Evolutionary conservation across 2,113 vertebrate genomes (phyloP), one percentile per base, ranked within the genome.

Genomic region (Corvus cornix): DNA sequence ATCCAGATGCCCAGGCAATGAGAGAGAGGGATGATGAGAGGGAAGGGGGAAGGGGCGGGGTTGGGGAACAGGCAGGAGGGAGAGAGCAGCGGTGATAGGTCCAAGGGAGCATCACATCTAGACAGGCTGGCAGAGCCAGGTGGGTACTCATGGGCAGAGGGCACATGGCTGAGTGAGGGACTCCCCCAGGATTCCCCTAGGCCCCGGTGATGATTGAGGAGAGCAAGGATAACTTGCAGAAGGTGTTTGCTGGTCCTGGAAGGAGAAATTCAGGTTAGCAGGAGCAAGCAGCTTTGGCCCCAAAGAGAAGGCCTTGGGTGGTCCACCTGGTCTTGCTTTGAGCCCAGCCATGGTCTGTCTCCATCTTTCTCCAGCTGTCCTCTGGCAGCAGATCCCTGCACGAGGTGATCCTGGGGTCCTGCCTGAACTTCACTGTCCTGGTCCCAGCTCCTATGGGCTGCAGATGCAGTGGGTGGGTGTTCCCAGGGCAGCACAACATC

Each of bases 141-240:
- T 2, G 4, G 30, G 21, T 4, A 0, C 13, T 69, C 11, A 27
- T 0, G 2, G 58, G 18, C 23, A 0, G 3, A 69, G 43, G 37
- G 30, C 59, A 69, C 6, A 24, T 0, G 2, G 16, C n/a, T 74
- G 43, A 2, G 53, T 30, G 72, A 69, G 55, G 12, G 21, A 28
- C 37, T 77, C 27, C 12, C 11, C 23, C 27, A 39, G 44, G 41
- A 59, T 52, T 44, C 8, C 13, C 2, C 13, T 24, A 41, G 18
- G 37, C 7, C 18, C 26, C 0, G 0, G 5, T 33, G 62, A 35
- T 63, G 51, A 30, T 5, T n/a, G 62, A 74, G 12, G 14, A 13
- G 12, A 49, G 15, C 0, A 6, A 70, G 48, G 46, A 3, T 12
- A 81, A 62, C 43, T 89, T 74, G 28, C 64, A 92, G 44, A 53